Base-by-base conservation (phyloP, 2,888 invertebrate genomes). In the Ceraclea dissimilis region DNA sequence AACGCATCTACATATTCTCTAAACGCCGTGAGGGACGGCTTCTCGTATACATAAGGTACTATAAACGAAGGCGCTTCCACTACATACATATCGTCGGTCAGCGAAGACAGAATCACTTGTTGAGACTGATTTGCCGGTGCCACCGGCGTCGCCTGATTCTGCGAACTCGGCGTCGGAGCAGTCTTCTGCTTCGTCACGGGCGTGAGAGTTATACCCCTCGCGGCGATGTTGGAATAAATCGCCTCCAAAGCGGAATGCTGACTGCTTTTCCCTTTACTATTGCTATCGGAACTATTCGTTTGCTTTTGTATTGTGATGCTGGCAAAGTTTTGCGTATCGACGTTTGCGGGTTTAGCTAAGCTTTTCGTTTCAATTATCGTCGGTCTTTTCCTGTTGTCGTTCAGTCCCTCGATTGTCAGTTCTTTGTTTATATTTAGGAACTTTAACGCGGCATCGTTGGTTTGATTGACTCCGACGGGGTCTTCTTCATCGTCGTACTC, bases 1-100 rank as follows among this genome's bases (percentile, higher is more conserved):
- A 39, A 13, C 2, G 39, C 39, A 34, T 76, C 76, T 26, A 90
- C 81, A 68, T 86, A 86, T 63, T 87, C 84, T 68, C 84, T 86
- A 61, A 93, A 80, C 56, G 87, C 86, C 65, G 86, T 85, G 4
- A 86, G 70, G 1, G 93, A 91, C 8, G 92, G 90, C 69, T 93
- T 93, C 69, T 93, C 93, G 71, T 93, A 93, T 19, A 93, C 90
- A 69, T 93, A 93, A 49, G 93, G 93, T 64, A 93, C 93, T 67
- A 93, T 93, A 68, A 93, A 93, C 19, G 92, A 93, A 6, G 93
- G 93, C 21, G 93, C 93, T 71, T 93, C 93, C 10, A 93, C 87
- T 11, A 93, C 92, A 70, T 88, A 93, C 88, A 93, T 93, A 66
- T 93, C 92, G 69, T 93, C 93, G 18, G 92, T 92, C 20, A 93